Evolutionary conservation across 2,888 invertebrate species (phyloP).

Genomic region (Hedychridium roseum): DNA sequence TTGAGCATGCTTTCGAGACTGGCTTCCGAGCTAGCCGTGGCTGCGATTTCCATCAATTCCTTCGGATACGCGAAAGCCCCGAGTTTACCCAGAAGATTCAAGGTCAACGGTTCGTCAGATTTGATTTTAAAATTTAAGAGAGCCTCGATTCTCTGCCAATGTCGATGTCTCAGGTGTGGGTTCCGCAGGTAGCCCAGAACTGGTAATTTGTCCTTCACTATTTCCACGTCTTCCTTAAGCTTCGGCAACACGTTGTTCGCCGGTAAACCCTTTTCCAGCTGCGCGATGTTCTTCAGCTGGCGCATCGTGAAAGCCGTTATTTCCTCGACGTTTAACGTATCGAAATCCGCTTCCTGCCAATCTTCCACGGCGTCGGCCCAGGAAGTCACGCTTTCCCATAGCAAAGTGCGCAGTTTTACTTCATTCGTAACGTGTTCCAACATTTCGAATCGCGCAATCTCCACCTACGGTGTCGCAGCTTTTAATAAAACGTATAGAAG

Average conservation of each 20-base stretch:
- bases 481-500: too few species aligned
- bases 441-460: constrained; percentile 82
- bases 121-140: constrained; percentile 74
- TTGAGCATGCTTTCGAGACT: constrained; percentile 81
- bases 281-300: constrained; percentile 77
- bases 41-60: constrained; percentile 84
- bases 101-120: constrained; percentile 73
- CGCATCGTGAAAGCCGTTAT: constrained; percentile 73
- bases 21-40: constrained; percentile 88
- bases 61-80: constrained; percentile 79
- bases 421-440: constrained; percentile 83
- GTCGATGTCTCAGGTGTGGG: constrained; percentile 79
- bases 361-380: constrained; percentile 75
- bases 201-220: constrained; percentile 82
- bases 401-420: constrained; percentile 78
- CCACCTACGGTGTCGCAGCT: constrained; percentile 68
- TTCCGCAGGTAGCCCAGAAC: constrained; percentile 83
- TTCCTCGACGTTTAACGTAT: constrained; percentile 76
- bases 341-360: constrained; percentile 74
- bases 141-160: constrained; percentile 85
- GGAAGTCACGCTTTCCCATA: constrained; percentile 81
- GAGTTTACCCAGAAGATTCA: constrained; percentile 75
- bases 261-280: constrained; percentile 85
- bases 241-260: constrained; percentile 80
- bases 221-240: constrained; percentile 79